Base-by-base conservation (phyloP, 2,888 invertebrate species). In the Pristionchus japonicus region DNA sequence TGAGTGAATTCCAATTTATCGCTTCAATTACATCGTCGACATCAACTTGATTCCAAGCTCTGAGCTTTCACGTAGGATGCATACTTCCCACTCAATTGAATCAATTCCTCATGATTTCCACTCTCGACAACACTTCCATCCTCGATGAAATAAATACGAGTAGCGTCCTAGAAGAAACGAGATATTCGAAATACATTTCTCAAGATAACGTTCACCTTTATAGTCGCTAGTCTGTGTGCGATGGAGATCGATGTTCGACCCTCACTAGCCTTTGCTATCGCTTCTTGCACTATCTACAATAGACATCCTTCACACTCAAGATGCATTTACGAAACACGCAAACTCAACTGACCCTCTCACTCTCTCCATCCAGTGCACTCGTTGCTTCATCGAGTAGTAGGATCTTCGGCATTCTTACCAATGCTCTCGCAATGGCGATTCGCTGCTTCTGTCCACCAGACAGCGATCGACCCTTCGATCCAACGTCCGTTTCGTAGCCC, bases 351-450 rank as follows among this genome's bases (percentile, higher is more conserved):
- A 1, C 89, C 90, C 52, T 90, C 90, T n/a, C n/a, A n/a, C n/a
- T n/a, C n/a, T n/a, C n/a, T n/a, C n/a, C n/a, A n/a, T n/a, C n/a
- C n/a, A n/a, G n/a, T n/a, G n/a, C n/a, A n/a, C n/a, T n/a, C n/a
- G n/a, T n/a, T n/a, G n/a, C n/a, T n/a, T n/a, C n/a, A 74, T 90
- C 90, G 34, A 90, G 57, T n/a, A 90, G 67, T 23, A 90, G 70
- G 17, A 90, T 77, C 49, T 89, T 95, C 6, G 95, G 95, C 90
- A 95, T 93, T 7, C 89, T 52, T 3, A 88, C 86, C 6, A 90
- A 34, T 11, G 90, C 90, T n/a, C 90, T 49, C 6, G 90, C 90
- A 37, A 90, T 90, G 27, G 90, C 90, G n/a, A n/a, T n/a, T n/a
- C n/a, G n/a, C n/a, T n/a, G n/a, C n/a, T n/a, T n/a, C n/a, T n/a